phyloP scores from a whole-genome alignment of 2,113 vertebrate genomes.

The Halichoeres trimaculatus region DNA sequence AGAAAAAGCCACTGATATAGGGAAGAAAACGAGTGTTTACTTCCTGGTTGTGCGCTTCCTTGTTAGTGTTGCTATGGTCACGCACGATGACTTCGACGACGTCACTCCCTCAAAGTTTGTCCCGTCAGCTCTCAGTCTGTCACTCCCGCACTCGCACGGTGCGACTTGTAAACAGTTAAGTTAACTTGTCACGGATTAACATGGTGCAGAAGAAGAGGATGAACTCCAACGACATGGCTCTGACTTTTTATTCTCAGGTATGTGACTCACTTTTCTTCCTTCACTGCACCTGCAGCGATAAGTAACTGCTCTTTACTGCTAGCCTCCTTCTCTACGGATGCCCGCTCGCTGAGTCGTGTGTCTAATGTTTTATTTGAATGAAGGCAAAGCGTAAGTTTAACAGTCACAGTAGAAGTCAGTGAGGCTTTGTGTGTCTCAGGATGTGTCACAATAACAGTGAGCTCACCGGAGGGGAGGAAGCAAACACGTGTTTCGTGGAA shows the following conservation, averaged over 20 bases:
- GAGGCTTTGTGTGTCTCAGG: neutral
- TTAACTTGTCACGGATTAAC: neutral
- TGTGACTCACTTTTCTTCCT: constrained; percentile 3
- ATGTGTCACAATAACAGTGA: constrained; percentile 22
- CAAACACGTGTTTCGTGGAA: constrained; percentile 28
- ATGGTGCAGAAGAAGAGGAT: neutral
- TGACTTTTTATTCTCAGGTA: constrained; percentile 41
- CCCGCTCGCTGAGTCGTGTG: rapidly evolving
- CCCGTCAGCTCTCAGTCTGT: constrained; percentile 22
- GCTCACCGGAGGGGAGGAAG: constrained; percentile 11
- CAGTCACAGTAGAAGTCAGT: neutral
- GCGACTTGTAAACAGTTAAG: constrained; percentile 10
- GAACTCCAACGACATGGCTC: neutral
- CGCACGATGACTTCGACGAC: constrained; percentile 12
- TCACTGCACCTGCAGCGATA: neutral
- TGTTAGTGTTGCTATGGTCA: constrained; percentile 51
- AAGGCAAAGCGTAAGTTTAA: neutral
- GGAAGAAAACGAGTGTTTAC: neutral
- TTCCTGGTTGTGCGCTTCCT: constrained; percentile 31
- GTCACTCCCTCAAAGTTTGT: constrained; percentile 51
- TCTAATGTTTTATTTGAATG: neutral
- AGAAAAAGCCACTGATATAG: neutral
- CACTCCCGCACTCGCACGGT: constrained; percentile 48
- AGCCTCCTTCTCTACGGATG: neutral
- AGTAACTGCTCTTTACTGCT: neutral